phyloP scores from a whole-genome alignment of 2,797 vertebrate species.

The Tangara arthus region DNA sequence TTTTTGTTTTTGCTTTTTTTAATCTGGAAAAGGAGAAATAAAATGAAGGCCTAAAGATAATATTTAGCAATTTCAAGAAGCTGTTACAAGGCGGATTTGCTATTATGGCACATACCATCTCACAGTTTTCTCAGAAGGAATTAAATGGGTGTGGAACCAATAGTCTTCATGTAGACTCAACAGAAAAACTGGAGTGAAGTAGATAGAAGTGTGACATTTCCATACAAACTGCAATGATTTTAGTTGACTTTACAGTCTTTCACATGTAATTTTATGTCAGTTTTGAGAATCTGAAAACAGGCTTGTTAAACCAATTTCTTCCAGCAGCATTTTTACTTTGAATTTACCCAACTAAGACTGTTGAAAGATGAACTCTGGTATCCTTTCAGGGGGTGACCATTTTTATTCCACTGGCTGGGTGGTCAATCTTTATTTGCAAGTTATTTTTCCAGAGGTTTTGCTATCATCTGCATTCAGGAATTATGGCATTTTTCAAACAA shows the following conservation, averaged over 20 bases:
- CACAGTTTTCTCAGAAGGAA: not conserved
- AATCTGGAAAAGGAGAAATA: not conserved
- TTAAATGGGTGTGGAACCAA: not conserved
- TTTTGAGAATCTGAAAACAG: constrained; percentile 7
- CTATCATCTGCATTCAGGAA: not conserved
- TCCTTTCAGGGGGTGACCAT: not conserved
- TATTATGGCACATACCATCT: not conserved
- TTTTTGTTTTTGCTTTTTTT: not conserved
- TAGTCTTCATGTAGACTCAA: not conserved
- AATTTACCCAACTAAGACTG: not conserved
- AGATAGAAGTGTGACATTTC: not conserved
- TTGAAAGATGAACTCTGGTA: not conserved
- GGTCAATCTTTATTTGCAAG: not conserved
- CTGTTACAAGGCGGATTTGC: not conserved
- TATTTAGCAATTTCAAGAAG: not conserved
- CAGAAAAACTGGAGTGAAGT: not conserved
- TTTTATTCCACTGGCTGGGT: not conserved
- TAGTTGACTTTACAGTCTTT: not conserved
- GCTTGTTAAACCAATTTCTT: not conserved
- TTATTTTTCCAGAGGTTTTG: not conserved
- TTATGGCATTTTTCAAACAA: not conserved
- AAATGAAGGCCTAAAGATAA: not conserved
- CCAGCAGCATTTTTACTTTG: not conserved
- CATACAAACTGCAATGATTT: constrained; percentile 31
- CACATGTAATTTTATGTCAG: constrained; percentile 25